Base-by-base conservation (phyloP, 2,797 vertebrate genomes). In the Cuniculus paca region DNA sequence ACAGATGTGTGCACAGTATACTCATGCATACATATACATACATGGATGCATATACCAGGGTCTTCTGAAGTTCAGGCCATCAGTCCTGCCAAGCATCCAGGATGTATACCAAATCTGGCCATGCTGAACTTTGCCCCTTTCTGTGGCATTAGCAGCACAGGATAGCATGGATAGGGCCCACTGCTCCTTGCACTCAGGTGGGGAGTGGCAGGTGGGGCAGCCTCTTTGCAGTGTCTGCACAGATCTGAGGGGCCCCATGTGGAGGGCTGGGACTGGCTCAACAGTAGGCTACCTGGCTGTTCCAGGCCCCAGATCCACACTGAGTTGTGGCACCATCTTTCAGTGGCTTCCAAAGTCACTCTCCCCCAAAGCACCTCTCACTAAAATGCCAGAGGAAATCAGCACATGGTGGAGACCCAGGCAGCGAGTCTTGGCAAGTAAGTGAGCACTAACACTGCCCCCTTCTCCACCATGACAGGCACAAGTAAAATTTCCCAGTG, bases 401-500 rank as follows among this genome's bases (percentile, higher is more conserved):
- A 77, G 42, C 48, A 81, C 45, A 48, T 17, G 65, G 63, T 11
- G 50, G 72, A 87, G 58, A 70, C 60, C 24, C 42, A 52, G 91
- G 61, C 52, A 78, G 89, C 22, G 22, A 39, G 70, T 88, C 74
- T 36, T 13, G 36, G 70, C 20, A 16, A 2, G n/a, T 42, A n/a
- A 91, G 10, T 48, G 52, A 39, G 36, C 20, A 72, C 26, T 3
- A 17, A 39, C 5, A 42, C 34, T 26, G 31, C 60, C 83, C 80
- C 17, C 65, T 94, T 86, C 91, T 36, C 45, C 9, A 31, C 6
- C 52, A 81, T 83, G 72, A 14, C 6, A 89, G 81, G 97, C 93
- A 75, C 77, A 93, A 94, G 68, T 95, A 95, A 94, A 77, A 89
- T 95, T 97, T 97, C 94, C 93, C 95, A 31, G 50, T 92, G 91